Conservation (phyloP, 2,797 vertebrate species). For the Sebastes vulpes region DNA sequence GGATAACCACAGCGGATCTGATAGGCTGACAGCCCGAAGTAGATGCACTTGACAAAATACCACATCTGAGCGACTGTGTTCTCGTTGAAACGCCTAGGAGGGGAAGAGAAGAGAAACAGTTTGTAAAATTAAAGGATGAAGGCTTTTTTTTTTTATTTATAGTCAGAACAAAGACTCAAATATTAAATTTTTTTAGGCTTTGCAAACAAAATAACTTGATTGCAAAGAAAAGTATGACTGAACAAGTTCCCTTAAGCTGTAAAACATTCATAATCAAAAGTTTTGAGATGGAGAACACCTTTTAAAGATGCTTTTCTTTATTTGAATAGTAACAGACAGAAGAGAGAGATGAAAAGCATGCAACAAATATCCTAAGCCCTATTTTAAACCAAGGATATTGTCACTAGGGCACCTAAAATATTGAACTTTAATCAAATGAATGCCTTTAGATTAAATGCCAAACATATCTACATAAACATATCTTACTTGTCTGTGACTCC, state of each 20-base stretch:
- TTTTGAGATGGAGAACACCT: not conserved
- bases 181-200: not conserved
- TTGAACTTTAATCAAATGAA: not conserved
- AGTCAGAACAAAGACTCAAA: not conserved
- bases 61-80: conserved; percentile 97
- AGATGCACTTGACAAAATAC: conserved; percentile 99
- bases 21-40: conserved; percentile 99
- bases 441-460: not conserved
- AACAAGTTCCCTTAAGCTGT: not conserved
- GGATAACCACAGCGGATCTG: conserved; percentile 99
- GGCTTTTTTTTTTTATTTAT: not conserved
- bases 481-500: conserved; percentile 93
- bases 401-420: not conserved
- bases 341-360: not conserved
- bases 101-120: conserved; percentile 12
- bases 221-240: not conserved
- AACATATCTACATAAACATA: not conserved
- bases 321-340: not conserved
- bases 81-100: conserved; percentile 93
- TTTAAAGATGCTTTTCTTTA: not conserved
- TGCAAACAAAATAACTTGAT: not conserved
- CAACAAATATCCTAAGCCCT: not conserved
- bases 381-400: not conserved
- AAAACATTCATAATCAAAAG: not conserved
- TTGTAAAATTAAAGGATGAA: not conserved